Conservation (phyloP, 2,113 vertebrate species). For the Oryzias javanicus region DNA sequence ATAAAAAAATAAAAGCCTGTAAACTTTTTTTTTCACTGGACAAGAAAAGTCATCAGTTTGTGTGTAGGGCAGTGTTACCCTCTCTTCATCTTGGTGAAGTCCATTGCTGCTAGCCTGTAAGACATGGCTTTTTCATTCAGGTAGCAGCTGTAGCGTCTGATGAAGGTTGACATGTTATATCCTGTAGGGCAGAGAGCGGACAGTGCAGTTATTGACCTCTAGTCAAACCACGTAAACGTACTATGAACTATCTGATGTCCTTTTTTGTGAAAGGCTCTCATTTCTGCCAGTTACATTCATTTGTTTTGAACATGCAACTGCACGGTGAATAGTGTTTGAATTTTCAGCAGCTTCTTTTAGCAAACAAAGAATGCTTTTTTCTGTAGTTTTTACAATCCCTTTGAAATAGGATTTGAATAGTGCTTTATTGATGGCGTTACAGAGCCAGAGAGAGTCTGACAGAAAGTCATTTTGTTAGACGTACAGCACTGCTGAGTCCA, state of each 20-base stretch:
- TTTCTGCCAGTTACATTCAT: neutral
- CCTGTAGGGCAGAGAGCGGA: constrained; percentile 67
- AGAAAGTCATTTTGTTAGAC: constrained; percentile 57
- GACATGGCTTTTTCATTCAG: constrained; percentile 97
- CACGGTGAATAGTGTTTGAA: constrained; percentile 12
- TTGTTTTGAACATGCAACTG: constrained; percentile 1
- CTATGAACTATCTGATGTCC: constrained; percentile 5
- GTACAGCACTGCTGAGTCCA: constrained; percentile 59
- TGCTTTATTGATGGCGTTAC: constrained; percentile 36
- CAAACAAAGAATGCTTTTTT: constrained; percentile 26
- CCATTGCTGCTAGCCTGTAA: constrained; percentile 94
- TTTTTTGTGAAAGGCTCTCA: neutral
- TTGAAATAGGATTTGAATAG: constrained; percentile 31
- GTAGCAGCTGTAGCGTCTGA: constrained; percentile 95
- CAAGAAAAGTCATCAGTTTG: neutral
- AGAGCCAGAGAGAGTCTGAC: constrained; percentile 32
- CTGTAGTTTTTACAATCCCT: constrained; percentile 20
- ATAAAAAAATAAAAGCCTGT: too few species aligned
- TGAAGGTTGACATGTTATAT: constrained; percentile 93
- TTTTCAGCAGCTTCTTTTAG: constrained; percentile 20
- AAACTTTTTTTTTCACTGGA: too few species aligned
- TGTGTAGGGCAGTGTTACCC: constrained; percentile 78
- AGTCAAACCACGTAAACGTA: constrained; percentile 17
- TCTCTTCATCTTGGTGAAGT: constrained; percentile 96
- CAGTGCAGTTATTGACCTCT: constrained; percentile 21